A percentile compares a stretch with the other conserved stretches of the same genome.
phyloP scores from a whole-genome alignment of 2,113 vertebrate species.

The Archilochus colubris region DNA sequence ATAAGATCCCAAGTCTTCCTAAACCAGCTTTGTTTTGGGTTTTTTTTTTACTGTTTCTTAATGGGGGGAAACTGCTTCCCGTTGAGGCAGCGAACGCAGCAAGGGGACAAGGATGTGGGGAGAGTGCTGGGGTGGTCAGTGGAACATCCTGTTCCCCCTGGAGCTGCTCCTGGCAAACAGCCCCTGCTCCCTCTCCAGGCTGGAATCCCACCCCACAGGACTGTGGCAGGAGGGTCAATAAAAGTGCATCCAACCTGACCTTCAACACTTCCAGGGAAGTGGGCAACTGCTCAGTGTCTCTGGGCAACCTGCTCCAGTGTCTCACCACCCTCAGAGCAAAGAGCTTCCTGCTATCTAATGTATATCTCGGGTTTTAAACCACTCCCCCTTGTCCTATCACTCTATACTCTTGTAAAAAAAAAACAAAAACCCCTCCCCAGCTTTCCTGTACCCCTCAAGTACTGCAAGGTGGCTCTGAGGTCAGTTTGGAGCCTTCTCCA shows the following conservation, averaged over 20 bases:
- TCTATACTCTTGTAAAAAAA: too few species aligned
- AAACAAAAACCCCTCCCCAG: too few species aligned
- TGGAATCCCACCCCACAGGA: not conserved
- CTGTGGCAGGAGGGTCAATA: not conserved
- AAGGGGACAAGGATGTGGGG: not conserved
- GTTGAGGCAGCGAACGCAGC: not conserved
- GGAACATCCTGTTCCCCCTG: not conserved
- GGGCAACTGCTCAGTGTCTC: too few species aligned
- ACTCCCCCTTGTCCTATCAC: too few species aligned
- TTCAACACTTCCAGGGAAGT: too few species aligned
- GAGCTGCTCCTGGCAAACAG: not conserved
- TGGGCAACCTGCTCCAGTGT: too few species aligned
- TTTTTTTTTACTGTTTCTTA: not conserved
- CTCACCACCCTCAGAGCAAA: too few species aligned
- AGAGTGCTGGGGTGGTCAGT: not conserved
- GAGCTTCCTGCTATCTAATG: too few species aligned
- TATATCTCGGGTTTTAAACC: too few species aligned
- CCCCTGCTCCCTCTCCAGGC: not conserved
- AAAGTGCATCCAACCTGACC: not conserved
- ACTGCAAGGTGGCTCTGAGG: too few species aligned
- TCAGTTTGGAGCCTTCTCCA: not conserved
- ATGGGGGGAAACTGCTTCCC: not conserved
- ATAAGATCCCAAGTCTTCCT: not conserved
- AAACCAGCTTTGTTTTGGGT: not conserved
- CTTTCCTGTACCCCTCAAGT: too few species aligned